These are phyloP conservation scores for Uloborus plumipes DNA, from an alignment of 2,888 invertebrate species.

Conservation along the genomic window DNA sequence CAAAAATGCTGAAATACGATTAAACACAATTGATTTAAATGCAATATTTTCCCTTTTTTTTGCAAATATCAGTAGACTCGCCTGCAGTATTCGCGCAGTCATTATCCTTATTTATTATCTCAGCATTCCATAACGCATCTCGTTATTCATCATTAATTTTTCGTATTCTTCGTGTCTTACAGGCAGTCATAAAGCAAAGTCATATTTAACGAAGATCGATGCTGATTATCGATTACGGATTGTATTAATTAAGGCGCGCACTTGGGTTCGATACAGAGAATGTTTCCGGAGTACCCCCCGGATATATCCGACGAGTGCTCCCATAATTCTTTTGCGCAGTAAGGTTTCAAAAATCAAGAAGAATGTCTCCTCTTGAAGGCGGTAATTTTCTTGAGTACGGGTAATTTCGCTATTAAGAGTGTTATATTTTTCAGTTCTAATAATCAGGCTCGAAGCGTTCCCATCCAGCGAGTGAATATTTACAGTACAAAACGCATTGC, in stretches of 20 bases:
- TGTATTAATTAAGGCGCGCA: conserved; percentile 59
- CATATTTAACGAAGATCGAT: conserved; percentile 64
- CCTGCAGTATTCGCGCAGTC: background rate
- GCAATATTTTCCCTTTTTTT: no score
- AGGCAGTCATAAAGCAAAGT: conserved; percentile 63
- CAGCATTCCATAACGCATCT: conserved; percentile 7
- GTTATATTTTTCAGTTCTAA: conserved; percentile 29
- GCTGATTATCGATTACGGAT: conserved; percentile 60
- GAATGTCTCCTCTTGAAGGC: conserved; percentile 50
- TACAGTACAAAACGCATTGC: no score
- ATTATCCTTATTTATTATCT: conserved; percentile 26
- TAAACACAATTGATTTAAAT: no score
- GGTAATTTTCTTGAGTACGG: conserved; percentile 54
- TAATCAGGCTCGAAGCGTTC: background rate
- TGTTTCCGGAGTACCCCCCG: conserved; percentile 27
- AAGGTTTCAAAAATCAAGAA: conserved; percentile 50
- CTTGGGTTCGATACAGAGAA: conserved; percentile 7
- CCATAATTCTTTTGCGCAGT: conserved; percentile 50
- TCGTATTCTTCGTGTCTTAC: conserved; percentile 61
- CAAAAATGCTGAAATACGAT: no score
- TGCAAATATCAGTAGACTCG: no score
- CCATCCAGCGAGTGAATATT: no score
- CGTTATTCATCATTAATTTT: conserved; percentile 61
- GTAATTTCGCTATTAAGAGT: conserved; percentile 49
- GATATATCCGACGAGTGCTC: conserved; percentile 15